A percentile compares a stretch with the other conserved stretches of the same genome.
Evolutionary conservation across 2,888 invertebrate genomes (phyloP).

Genomic region (Mesorhabditis sp.): DNA sequence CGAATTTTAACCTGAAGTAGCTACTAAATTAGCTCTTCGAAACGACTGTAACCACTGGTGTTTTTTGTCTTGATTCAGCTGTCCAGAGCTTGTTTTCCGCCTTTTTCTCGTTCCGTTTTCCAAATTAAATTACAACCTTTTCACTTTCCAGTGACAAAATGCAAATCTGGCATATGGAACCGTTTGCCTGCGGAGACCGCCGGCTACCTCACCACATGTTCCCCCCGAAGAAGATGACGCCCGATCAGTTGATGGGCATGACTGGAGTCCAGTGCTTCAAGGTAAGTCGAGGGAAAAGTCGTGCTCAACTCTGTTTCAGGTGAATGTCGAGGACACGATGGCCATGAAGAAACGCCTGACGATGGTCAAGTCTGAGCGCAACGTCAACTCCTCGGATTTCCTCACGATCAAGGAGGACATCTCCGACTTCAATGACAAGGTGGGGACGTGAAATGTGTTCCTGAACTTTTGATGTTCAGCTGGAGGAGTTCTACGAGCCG

Average conservation of each 20-base stretch:
- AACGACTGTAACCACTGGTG: no score
- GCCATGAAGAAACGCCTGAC: conserved; percentile 50
- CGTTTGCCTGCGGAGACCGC: conserved; percentile 70
- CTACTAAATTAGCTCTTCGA: no score
- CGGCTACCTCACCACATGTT: conserved; percentile 76
- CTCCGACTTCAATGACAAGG: conserved; percentile 42
- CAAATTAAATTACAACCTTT: no score
- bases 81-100: no score
- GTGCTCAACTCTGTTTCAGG: conserved; percentile 25
- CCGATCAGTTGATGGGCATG: conserved; percentile 69
- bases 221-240: conserved; percentile 72
- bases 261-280: conserved; percentile 84
- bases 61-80: no score
- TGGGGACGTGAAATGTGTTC: conserved; percentile 12
- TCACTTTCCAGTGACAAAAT: conserved; percentile 56
- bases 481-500: conserved; percentile 51
- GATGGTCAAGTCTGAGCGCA: conserved; percentile 43
- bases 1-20: no score
- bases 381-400: conserved; percentile 39
- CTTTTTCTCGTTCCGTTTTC: no score
- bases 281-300: conserved; percentile 65
- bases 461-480: conserved; percentile 18
- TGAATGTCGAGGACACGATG: conserved; percentile 47
- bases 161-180: conserved; percentile 82
- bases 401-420: conserved; percentile 43